Evolutionary conservation across 2,797 vertebrate genomes (phyloP).

Genomic region (Gymnodraco acuticeps): DNA sequence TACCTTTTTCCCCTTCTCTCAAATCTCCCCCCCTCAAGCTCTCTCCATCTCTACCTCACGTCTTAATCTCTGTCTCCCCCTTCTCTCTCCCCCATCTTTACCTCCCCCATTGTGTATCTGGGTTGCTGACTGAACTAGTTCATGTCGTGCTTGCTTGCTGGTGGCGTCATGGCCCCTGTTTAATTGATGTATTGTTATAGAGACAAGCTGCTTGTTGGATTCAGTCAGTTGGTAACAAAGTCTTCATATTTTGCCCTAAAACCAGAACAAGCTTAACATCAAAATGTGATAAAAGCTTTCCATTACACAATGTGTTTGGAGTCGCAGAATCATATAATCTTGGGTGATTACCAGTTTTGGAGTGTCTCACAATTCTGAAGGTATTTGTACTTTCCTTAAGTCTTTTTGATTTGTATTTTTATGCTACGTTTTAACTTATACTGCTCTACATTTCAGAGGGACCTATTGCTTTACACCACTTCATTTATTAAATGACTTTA

Average conservation of each 20-base stretch:
- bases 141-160: slow-evolving; percentile 47
- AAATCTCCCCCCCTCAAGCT: not conserved
- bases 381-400: too few relatives aligned
- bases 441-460: too few relatives aligned
- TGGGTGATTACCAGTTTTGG: too few relatives aligned
- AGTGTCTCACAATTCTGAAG: too few relatives aligned
- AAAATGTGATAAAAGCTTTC: slow-evolving; percentile 3
- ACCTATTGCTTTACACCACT: too few relatives aligned
- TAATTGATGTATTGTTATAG: slow-evolving; percentile 68
- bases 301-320: not conserved
- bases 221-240: slow-evolving; percentile 39
- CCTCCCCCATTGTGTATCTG: slow-evolving; percentile 52
- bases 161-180: slow-evolving; percentile 60
- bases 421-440: too few relatives aligned
- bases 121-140: slow-evolving; percentile 75
- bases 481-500: too few relatives aligned
- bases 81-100: slow-evolving; percentile 1
- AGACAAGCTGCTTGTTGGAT: slow-evolving; percentile 62
- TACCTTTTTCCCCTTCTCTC: not conserved
- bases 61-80: slow-evolving; percentile 17
- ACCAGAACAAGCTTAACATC: not conserved
- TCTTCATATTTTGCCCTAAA: slow-evolving; percentile 22
- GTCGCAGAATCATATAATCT: not conserved
- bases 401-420: too few relatives aligned
- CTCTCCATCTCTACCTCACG: not conserved